Evolutionary conservation across 1,140 invertebrate genomes (phyloP).

Genomic region (Paracyclopina nana): DNA sequence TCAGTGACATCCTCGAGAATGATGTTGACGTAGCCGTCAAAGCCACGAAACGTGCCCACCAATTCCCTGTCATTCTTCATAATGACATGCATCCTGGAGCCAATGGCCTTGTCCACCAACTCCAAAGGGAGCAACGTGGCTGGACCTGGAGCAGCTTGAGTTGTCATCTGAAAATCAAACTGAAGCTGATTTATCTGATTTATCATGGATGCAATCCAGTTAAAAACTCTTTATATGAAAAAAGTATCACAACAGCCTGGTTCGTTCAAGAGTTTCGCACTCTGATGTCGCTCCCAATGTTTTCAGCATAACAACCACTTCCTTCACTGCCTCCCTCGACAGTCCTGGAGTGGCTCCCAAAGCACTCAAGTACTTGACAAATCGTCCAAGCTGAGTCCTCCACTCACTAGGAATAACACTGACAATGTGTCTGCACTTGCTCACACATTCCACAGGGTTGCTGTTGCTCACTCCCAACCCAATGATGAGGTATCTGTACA

Average conservation of each 20-base stretch:
- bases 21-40: constrained; percentile 99
- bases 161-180: too few relatives aligned
- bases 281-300: too few relatives aligned
- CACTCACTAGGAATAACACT: background rate
- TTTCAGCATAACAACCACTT: too few relatives aligned
- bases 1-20: constrained; percentile 77
- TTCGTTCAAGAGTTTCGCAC: too few relatives aligned
- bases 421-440: background rate
- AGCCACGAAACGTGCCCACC: constrained; percentile 87
- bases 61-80: constrained; percentile 99
- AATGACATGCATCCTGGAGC: constrained; percentile 94
- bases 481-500: constrained; percentile 10
- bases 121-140: constrained; percentile 57
- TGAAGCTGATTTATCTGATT: too few relatives aligned
- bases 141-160: constrained; percentile 34
- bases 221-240: too few relatives aligned
- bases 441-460: constrained; percentile 3
- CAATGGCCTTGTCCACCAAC: constrained; percentile 99
- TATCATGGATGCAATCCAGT: too few relatives aligned
- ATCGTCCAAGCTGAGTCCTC: too few relatives aligned
- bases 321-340: too few relatives aligned
- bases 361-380: too few relatives aligned
- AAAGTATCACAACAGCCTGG: too few relatives aligned
- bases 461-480: constrained; percentile 6
- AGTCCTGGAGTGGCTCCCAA: too few relatives aligned